phyloP scores from a whole-genome alignment of 2,888 invertebrate species.

The Rutpela maculata region DNA sequence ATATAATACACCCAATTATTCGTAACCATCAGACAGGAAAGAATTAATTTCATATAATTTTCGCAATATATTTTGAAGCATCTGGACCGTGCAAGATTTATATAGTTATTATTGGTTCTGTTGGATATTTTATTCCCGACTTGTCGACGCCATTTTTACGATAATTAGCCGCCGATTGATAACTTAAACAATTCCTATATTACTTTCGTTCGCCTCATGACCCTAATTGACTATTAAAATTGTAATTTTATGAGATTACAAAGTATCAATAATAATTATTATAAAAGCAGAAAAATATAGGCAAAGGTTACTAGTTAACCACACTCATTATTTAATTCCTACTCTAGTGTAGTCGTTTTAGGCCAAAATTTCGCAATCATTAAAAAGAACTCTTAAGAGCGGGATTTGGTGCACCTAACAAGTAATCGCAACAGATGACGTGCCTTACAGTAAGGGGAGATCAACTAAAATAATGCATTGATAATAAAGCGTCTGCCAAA shows the following conservation, averaged over 20 bases:
- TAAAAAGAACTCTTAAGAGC: too few relatives aligned
- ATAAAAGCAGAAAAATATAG: not conserved
- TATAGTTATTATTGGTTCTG: not conserved
- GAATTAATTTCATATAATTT: not conserved
- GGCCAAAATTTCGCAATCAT: too few relatives aligned
- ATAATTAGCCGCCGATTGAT: not conserved
- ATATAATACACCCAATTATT: not conserved
- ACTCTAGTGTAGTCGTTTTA: too few relatives aligned
- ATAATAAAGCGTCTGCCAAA: too few relatives aligned
- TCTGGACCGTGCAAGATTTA: not conserved
- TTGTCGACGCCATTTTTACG: not conserved
- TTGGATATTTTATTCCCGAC: not conserved
- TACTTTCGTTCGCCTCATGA: not conserved
- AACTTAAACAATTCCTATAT: not conserved
- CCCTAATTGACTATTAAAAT: not conserved
- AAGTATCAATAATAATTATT: constrained; percentile 8
- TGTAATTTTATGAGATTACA: constrained; percentile 2
- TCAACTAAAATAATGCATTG: too few relatives aligned
- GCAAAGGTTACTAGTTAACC: constrained; percentile 11
- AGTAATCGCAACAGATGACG: too few relatives aligned
- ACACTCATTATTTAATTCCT: not conserved
- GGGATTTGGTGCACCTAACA: too few relatives aligned
- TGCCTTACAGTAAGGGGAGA: too few relatives aligned
- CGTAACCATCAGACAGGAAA: not conserved
- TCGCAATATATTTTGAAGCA: not conserved